A percentile compares a stretch with the other conserved stretches of the same genome.
phyloP scores from a whole-genome alignment of 2,797 vertebrate species.

The Botia almorhae region DNA sequence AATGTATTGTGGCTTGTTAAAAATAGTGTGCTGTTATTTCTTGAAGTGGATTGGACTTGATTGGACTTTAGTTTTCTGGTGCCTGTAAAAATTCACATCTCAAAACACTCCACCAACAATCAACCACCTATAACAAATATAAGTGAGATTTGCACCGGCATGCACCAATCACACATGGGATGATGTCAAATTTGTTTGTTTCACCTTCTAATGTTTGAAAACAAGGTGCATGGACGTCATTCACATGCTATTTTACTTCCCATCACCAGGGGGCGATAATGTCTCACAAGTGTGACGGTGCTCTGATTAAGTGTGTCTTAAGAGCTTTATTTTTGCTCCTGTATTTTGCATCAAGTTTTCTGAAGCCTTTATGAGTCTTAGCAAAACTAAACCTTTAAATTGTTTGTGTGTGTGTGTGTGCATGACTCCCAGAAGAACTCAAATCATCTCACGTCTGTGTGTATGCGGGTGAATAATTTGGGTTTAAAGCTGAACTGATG shows the following conservation, averaged over 20 bases:
- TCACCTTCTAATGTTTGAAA: not conserved
- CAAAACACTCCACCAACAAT: too few relatives aligned
- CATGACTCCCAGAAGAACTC: not conserved
- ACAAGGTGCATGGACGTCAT: not conserved
- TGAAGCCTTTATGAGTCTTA: slow-evolving; percentile 7
- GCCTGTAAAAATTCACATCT: too few relatives aligned
- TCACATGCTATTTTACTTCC: not conserved
- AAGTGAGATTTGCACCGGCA: not conserved
- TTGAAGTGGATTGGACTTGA: not conserved
- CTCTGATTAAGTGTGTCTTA: not conserved
- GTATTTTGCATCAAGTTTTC: not conserved
- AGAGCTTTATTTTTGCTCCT: not conserved
- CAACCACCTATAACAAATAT: not conserved
- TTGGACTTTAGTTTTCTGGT: too few relatives aligned
- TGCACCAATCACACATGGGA: too few relatives aligned
- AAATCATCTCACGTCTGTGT: not conserved
- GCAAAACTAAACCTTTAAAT: slow-evolving; percentile 7
- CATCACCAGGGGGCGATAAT: slow-evolving; percentile 18
- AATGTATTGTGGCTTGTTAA: not conserved
- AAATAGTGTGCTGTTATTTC: not conserved
- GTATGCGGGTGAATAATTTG: slow-evolving; percentile 20
- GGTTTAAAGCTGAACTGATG: slow-evolving; percentile 36
- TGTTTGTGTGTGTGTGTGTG: not conserved
- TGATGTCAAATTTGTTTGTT: not conserved
- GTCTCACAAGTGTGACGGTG: not conserved